Percentiles rank a stretch among this genome's conserved stretches.
phyloP scores from a whole-genome alignment of 2,797 vertebrate genomes.

The Lepilemur septentrionalis region DNA sequence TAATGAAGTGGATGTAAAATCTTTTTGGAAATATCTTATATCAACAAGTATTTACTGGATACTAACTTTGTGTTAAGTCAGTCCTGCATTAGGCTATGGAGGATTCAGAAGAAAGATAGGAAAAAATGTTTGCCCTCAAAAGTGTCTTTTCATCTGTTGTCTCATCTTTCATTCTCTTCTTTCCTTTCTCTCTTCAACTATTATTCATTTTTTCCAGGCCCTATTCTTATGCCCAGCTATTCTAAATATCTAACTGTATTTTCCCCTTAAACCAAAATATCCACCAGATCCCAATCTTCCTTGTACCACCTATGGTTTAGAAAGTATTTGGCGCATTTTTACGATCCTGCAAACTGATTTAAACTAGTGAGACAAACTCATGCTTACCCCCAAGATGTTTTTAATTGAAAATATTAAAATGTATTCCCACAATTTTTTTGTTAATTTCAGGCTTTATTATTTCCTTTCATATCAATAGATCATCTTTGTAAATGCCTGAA shows the following conservation, averaged over 20 bases:
- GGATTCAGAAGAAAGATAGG: background rate
- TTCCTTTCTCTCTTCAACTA: background rate
- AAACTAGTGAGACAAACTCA: background rate
- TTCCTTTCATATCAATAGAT: background rate
- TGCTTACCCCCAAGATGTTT: background rate
- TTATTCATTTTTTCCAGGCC: background rate
- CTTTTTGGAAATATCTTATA: background rate
- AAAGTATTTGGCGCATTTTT: background rate
- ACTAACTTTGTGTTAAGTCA: background rate
- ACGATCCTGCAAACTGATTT: background rate
- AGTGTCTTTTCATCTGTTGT: background rate
- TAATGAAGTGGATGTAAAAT: background rate
- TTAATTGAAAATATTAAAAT: background rate
- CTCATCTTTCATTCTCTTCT: background rate
- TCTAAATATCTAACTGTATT: background rate
- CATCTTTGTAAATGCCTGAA: background rate
- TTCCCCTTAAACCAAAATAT: background rate
- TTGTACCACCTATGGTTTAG: background rate
- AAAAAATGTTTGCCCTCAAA: background rate
- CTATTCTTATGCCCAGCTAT: background rate
- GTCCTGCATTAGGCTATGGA: background rate
- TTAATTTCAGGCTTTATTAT: background rate
- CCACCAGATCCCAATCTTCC: rapidly evolving
- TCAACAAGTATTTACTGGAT: background rate
- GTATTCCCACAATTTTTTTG: background rate